Base-by-base conservation (phyloP, 2,113 vertebrate genomes). In the Carassius gibelio region DNA sequence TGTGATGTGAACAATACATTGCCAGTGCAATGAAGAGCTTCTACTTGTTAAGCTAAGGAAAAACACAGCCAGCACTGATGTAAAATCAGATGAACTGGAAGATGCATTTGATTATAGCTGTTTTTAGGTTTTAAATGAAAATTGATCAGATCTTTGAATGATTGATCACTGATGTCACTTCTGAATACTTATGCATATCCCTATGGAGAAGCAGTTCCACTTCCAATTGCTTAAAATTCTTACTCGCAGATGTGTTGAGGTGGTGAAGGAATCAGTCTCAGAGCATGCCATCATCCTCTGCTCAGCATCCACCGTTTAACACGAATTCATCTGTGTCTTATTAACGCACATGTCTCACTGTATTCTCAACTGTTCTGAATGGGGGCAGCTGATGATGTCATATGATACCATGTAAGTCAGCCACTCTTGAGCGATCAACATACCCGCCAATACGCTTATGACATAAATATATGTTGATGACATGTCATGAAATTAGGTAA, bases 381-480 rank as follows among this genome's bases (percentile, higher is more conserved):
- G 14, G n/a, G 59, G 30, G n/a, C 59, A 45, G 38, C 64, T 34
- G 13, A 82, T 77, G 78, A 87, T 81, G 72, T 82, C 79, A 55
- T 57, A 74, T 85, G 83, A 85, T 79, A 55, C 83, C 79, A 88
- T 69, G 45, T 45, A 30, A 64, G 84, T 42, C 66, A 64, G 42
- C 23, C 11, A 64, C 79, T 79, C 71, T 77, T 68, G 84, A 79
- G 55, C 82, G 59, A 84, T 74, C 72, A 68, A 52, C 21, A 34
- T 30, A 45, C 83, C 75, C 13, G 14, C 11, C 59, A n/a, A 64
- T 88, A 66, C 26, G 76, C 69, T 72, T 78, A 74, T 61, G 52
- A 45, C 30, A 75, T 85, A 48, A 74, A 82, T 83, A 82, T 59
- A 75, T 17, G 19, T 81, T 74, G 84, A 88, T 78, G 74, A 85